Conservation (phyloP, 2,113 vertebrate species). For the Oxyura jamaicensis region DNA sequence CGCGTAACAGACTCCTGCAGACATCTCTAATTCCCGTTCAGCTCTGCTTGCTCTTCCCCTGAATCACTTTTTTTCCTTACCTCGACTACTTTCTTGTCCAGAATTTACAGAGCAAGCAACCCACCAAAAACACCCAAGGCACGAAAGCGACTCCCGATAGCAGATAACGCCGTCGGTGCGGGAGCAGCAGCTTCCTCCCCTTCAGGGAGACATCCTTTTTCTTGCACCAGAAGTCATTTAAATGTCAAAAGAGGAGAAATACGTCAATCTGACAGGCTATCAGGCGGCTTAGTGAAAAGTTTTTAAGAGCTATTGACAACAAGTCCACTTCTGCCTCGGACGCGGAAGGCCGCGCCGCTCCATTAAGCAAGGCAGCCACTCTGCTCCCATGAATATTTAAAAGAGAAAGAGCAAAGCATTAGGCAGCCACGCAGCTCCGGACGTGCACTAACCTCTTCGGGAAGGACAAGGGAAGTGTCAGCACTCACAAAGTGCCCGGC, state of each 20-base stretch:
- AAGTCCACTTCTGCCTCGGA: neutral
- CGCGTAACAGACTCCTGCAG: accelerated
- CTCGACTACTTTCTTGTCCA: neutral
- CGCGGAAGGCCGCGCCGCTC: neutral
- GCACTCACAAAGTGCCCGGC: neutral
- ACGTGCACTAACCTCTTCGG: neutral
- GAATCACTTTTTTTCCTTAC: neutral
- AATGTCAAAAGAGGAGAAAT: neutral
- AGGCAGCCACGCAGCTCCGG: neutral
- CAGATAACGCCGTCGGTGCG: no score
- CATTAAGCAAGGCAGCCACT: conserved; percentile 35
- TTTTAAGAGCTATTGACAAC: conserved; percentile 18
- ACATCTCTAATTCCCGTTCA: neutral
- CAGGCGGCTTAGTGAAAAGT: neutral
- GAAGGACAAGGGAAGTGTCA: neutral
- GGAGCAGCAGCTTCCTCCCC: neutral
- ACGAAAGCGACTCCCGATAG: accelerated
- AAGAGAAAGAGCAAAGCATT: conserved; percentile 33
- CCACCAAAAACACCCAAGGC: neutral
- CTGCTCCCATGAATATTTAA: conserved; percentile 64
- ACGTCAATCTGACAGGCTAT: neutral
- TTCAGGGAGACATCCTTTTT: neutral
- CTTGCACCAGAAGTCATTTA: neutral
- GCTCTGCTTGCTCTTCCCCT: neutral
- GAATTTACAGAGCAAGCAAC: neutral